A percentile compares a stretch with the other conserved stretches of the same genome.
Conservation (phyloP, 2,797 vertebrate genomes). For the Myripristis murdjan region DNA sequence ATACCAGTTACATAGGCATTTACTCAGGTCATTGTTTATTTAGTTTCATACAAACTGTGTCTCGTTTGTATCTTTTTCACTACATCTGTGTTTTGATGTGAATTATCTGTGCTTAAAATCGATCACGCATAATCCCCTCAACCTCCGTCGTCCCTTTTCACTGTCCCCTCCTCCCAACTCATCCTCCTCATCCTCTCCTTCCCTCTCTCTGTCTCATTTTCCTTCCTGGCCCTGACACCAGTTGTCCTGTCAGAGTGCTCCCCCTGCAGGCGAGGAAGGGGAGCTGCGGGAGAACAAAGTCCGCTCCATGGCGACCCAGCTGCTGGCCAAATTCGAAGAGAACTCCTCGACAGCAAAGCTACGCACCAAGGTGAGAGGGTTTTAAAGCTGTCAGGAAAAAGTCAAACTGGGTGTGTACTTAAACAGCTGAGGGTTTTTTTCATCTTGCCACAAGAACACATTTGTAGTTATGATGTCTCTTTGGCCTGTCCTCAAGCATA, state of each 20-base stretch:
- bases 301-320: slow-evolving; percentile 94
- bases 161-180: background rate
- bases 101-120: background rate
- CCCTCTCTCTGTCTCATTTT: too few relatives aligned
- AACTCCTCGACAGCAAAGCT: slow-evolving; percentile 82
- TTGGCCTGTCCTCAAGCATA: too few relatives aligned
- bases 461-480: too few relatives aligned
- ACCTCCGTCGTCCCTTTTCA: too few relatives aligned
- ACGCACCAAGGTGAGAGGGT: slow-evolving; percentile 85
- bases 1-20: too few relatives aligned
- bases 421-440: too few relatives aligned
- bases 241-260: slow-evolving; percentile 85
- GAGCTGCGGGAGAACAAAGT: slow-evolving; percentile 93
- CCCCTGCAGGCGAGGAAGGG: slow-evolving; percentile 80
- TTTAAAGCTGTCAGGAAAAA: background rate
- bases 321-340: slow-evolving; percentile 96
- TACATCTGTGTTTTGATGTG: background rate
- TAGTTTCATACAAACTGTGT: too few relatives aligned
- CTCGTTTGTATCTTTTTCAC: too few relatives aligned
- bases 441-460: too few relatives aligned
- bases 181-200: background rate
- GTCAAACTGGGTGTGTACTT: too few relatives aligned
- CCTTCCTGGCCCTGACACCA: slow-evolving; percentile 6
- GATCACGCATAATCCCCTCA: too few relatives aligned
- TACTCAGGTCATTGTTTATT: too few relatives aligned